Conservation (phyloP, 2,797 vertebrate species). For the Steatocranus sp. region DNA sequence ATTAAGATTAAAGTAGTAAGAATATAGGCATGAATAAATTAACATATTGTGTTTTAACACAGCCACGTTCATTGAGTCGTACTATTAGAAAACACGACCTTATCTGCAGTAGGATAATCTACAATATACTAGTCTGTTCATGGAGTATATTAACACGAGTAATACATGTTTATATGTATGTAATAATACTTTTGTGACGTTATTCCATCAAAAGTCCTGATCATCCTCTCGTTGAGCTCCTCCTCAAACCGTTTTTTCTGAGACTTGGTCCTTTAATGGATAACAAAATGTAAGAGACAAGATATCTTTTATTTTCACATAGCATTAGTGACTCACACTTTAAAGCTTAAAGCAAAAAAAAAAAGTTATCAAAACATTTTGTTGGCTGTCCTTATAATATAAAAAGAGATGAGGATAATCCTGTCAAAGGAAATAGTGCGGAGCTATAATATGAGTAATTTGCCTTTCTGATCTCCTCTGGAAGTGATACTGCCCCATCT, state of each 20-base stretch:
- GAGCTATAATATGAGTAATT: slow-evolving; percentile 21
- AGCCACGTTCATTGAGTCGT: not conserved
- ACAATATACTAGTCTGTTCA: not conserved
- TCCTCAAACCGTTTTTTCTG: slow-evolving; percentile 95
- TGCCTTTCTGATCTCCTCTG: slow-evolving; percentile 88
- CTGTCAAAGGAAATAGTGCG: not conserved
- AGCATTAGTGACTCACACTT: slow-evolving; percentile 20
- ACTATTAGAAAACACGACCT: not conserved
- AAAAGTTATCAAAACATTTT: slow-evolving; percentile 14
- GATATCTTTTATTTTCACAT: slow-evolving; percentile 6
- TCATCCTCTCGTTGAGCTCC: slow-evolving; percentile 92
- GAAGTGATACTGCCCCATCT: slow-evolving; percentile 91
- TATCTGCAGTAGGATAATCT: not conserved
- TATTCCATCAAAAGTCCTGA: slow-evolving; percentile 92
- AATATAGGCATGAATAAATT: not conserved
- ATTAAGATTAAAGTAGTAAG: not conserved
- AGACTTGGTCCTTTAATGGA: slow-evolving; percentile 84
- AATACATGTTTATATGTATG: not conserved
- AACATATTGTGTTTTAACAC: not conserved
- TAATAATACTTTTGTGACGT: slow-evolving; percentile 86
- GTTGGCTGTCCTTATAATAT: not conserved
- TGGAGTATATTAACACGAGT: not conserved
- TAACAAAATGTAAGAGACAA: not conserved
- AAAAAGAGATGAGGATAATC: slow-evolving; percentile 17
- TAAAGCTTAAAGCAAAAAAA: not conserved